Base-by-base conservation (phyloP, 2,888 invertebrate genomes). In the Boloria selene region DNA sequence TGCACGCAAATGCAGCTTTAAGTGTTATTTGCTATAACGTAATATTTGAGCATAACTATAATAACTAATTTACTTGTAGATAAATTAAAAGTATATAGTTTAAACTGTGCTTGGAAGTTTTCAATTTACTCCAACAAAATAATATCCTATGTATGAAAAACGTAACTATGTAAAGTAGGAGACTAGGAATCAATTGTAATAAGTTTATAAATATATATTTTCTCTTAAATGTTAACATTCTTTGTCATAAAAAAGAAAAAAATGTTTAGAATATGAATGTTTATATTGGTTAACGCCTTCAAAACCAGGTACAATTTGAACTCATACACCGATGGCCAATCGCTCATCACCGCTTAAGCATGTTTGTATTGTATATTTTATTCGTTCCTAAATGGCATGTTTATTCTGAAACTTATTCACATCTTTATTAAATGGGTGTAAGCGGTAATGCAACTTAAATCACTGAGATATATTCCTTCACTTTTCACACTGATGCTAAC, bases 1-100 rank as follows among this genome's bases (percentile, higher is more conserved):
- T 86, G 89, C 90, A 90, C 90, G 90, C 87, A 85, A 85, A 86
- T 84, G 82, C 85, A 82, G 90, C 91, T 91, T 91, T 90, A 85
- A 87, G 87, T 90, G 90, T 90, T 67, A 85, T 81, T 83, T 73
- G 89, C 89, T 89, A 86, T 73, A 75, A 70, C 79, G 77, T 84
- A 81, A 75, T 82, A 75, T 77, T 77, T 79, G 18, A 59, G 50
- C 49, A 63, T 65, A 49, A 31, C 16, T 49, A 16, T 49, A 59
- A 49, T 80, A 79, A 77, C 55, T 65, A 54, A 65, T 78, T 73
- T 60, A 79, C 83, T 84, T 84, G 86, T 89, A 88, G 87, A 80
- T 66, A 74, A 73, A 73, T 49, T 17, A 13, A 74, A 74, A 77
- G 71, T 78, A 78, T 77, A 73, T 70, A 72, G 85, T 85, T 89